Evolutionary conservation across 2,888 invertebrate species (phyloP).

Genomic region (Patella pellucida): DNA sequence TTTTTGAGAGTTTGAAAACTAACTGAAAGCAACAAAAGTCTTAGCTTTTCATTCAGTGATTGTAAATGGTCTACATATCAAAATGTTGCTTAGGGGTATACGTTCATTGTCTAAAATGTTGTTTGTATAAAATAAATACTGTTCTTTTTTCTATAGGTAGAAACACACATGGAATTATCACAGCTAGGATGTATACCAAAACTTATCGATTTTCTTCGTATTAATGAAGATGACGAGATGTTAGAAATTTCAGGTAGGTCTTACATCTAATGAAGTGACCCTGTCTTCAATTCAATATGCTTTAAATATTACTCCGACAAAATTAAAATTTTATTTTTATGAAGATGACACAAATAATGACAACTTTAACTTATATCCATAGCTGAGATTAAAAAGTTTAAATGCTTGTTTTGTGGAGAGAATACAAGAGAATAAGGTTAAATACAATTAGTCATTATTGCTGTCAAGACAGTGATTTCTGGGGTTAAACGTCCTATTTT

Average conservation of each 20-base stretch:
- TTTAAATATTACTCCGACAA: too few relatives aligned
- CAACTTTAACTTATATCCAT: too few relatives aligned
- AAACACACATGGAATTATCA: constrained; percentile 52
- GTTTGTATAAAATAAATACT: background rate
- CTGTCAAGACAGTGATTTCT: too few relatives aligned
- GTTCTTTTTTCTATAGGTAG: constrained; percentile 30
- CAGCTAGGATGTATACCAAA: constrained; percentile 52
- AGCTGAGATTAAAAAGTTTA: too few relatives aligned
- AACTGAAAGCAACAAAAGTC: background rate
- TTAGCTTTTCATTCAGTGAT: background rate
- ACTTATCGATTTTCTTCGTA: constrained; percentile 54
- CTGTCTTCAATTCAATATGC: background rate
- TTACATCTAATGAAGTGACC: background rate
- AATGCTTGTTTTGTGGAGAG: too few relatives aligned
- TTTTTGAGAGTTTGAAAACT: background rate
- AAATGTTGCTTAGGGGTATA: background rate
- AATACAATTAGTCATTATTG: too few relatives aligned
- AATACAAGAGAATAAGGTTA: too few relatives aligned
- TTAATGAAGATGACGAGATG: constrained; percentile 55
- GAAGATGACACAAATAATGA: too few relatives aligned
- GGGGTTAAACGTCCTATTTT: too few relatives aligned
- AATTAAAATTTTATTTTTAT: too few relatives aligned
- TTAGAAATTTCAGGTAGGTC: constrained; percentile 53
- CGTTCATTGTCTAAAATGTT: background rate
- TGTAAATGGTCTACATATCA: background rate